Conservation (phyloP, 1,140 invertebrate genomes). For the Cherax destructor region DNA sequence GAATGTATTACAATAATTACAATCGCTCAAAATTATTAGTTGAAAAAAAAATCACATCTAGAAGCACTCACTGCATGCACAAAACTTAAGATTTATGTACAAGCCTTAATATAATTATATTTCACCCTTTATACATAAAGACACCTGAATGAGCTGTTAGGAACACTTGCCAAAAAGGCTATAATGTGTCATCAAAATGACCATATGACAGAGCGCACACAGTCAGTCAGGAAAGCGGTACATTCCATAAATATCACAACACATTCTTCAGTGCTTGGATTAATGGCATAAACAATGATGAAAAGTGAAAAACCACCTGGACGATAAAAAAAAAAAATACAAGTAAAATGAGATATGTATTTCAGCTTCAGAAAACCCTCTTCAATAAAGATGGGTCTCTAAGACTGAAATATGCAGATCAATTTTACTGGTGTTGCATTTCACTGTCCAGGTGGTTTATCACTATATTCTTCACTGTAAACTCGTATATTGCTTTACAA, state of each 20-base stretch:
- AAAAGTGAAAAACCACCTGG: no score
- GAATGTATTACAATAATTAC: neutral
- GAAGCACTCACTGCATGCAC: neutral
- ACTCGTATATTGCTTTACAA: neutral
- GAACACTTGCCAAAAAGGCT: neutral
- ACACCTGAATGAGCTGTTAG: neutral
- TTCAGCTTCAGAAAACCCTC: no score
- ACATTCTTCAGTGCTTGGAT: neutral
- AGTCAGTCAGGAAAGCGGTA: no score
- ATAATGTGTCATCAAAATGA: neutral
- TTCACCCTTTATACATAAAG: neutral
- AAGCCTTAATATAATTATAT: neutral
- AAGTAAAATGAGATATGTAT: no score
- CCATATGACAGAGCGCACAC: neutral
- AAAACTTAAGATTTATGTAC: neutral
- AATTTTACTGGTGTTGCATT: no score
- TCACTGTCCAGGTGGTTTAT: no score
- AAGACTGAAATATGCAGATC: no score
- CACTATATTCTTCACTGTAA: neutral
- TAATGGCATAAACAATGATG: no score
- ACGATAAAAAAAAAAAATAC: no score
- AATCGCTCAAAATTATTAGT: neutral
- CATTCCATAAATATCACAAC: no score
- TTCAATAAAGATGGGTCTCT: no score
- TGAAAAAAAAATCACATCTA: neutral